Percentiles rank a stretch among this genome's conserved stretches.
Conservation (phyloP, 2,888 invertebrate genomes). For the Lysandra bellargus region DNA sequence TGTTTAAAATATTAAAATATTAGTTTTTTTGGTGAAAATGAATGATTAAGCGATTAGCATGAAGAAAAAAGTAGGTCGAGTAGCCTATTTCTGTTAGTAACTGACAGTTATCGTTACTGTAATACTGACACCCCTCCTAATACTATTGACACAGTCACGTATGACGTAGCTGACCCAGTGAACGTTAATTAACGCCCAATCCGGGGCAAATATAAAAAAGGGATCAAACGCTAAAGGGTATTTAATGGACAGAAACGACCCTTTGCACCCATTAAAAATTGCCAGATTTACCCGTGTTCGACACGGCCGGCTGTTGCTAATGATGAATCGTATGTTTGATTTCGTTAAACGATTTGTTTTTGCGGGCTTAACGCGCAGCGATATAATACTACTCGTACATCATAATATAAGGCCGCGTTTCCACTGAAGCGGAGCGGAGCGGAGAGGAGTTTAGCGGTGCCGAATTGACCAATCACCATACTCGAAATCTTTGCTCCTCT, state of each 20-base stretch:
- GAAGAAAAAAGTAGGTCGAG: too few species aligned
- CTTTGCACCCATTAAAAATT: constrained; percentile 77
- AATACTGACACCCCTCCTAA: neutral
- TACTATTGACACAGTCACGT: neutral
- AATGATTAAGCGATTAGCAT: too few species aligned
- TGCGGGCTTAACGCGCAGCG: neutral
- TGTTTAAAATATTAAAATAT: too few species aligned
- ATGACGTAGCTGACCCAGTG: constrained; percentile 21
- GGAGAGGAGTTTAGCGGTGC: too few species aligned
- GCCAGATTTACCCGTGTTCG: constrained; percentile 67
- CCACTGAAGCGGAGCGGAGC: too few species aligned
- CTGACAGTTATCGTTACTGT: too few species aligned
- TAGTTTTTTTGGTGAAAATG: too few species aligned
- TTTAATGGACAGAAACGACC: constrained; percentile 77
- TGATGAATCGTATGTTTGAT: neutral
- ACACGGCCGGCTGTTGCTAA: constrained; percentile 40
- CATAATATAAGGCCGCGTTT: too few species aligned
- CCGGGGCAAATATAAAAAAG: constrained; percentile 75
- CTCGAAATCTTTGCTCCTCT: too few species aligned
- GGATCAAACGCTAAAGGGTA: constrained; percentile 80
- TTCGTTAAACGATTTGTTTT: neutral
- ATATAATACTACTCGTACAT: too few species aligned
- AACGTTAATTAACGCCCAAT: constrained; percentile 65
- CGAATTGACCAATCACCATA: too few species aligned
- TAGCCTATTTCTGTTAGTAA: too few species aligned